Evolutionary conservation across 64 coral and sea anemone species (phyloP).

Genomic region (Actinia tenebrosa): DNA sequence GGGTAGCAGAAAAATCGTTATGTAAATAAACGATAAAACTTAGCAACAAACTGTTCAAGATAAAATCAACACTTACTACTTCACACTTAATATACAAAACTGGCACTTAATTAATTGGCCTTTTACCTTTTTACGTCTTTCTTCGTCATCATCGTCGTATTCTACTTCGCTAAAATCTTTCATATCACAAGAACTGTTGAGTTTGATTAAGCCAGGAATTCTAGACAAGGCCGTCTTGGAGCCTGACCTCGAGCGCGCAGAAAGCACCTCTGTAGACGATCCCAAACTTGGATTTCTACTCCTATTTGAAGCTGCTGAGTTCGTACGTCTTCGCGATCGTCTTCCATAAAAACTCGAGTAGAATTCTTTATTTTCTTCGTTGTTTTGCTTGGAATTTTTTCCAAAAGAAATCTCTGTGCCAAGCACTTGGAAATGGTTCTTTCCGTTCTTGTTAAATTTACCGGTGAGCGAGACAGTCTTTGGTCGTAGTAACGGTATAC

Average conservation of each 20-base stretch:
- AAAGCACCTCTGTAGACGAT: background rate
- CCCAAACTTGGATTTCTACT: background rate
- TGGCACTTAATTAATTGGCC: background rate
- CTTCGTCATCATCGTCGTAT: background rate
- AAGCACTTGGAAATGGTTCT: background rate
- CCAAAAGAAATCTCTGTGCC: background rate
- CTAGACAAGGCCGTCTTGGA: background rate
- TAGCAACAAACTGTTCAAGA: background rate
- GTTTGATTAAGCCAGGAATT: constrained; percentile 7
- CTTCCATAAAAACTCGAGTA: background rate
- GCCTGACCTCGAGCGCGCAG: background rate
- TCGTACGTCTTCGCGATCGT: background rate
- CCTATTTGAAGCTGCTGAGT: background rate
- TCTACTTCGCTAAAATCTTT: constrained; percentile 8
- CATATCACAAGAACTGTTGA: background rate
- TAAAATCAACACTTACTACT: background rate
- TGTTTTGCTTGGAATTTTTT: background rate
- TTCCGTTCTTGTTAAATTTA: background rate
- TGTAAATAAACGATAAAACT: background rate
- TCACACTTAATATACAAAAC: background rate
- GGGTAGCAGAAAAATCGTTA: background rate
- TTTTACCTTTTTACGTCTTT: background rate
- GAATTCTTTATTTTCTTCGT: background rate
- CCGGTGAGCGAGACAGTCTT: background rate
- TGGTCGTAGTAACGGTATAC: background rate